Conservation (phyloP, 2,113 vertebrate species). For the Eurypyga helias region DNA sequence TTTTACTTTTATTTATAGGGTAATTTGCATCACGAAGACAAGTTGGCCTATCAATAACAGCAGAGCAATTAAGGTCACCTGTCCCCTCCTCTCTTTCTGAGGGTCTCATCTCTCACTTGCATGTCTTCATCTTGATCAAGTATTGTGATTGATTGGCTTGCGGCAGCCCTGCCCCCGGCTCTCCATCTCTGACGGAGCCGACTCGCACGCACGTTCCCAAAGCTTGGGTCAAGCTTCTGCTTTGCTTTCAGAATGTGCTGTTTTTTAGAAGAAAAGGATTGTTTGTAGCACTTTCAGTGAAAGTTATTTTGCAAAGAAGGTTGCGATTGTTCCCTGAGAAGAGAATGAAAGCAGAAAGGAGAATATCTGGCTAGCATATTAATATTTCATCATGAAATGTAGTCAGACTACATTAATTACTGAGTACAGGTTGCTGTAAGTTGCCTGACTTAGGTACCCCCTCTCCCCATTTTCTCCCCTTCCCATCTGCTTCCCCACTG, state of each 20-base stretch:
- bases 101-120: constrained; percentile 49
- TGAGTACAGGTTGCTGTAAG: neutral
- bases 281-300: neutral
- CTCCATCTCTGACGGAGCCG: neutral
- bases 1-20: constrained; percentile 70
- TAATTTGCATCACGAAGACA: constrained; percentile 61
- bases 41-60: constrained; percentile 53
- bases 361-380: neutral
- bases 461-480: neutral
- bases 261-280: neutral
- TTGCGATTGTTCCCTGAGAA: neutral
- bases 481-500: fast-evolving
- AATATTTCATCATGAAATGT: neutral
- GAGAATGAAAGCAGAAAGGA: neutral
- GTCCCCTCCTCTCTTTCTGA: constrained; percentile 37
- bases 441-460: neutral
- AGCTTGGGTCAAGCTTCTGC: neutral
- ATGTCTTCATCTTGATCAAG: neutral
- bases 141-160: neutral
- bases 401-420: neutral
- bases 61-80: constrained; percentile 63
- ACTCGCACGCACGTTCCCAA: neutral
- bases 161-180: neutral
- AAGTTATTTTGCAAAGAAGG: neutral
- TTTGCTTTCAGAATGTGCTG: neutral